Evolutionary conservation across 2,113 vertebrate species (phyloP).

Genomic region (Prunella himalayana): DNA sequence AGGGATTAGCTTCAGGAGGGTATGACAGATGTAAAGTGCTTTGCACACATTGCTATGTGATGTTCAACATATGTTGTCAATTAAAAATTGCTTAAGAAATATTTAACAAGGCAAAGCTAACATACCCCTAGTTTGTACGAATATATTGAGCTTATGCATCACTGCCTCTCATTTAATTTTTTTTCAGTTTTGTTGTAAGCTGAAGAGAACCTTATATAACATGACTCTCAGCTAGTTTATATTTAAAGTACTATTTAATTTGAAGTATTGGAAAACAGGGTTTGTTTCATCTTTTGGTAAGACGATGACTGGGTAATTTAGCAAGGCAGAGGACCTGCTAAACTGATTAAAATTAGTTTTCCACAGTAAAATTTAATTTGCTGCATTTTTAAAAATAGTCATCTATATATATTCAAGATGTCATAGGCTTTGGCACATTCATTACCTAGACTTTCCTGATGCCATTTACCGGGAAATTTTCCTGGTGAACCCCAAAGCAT

Average conservation of each 20-base stretch:
- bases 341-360: background rate
- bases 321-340: background rate
- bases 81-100: constrained; percentile 76
- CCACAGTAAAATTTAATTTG: background rate
- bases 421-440: background rate
- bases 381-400: background rate
- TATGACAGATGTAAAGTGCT: constrained; percentile 68
- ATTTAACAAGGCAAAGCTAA: constrained; percentile 68
- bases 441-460: background rate
- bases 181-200: background rate
- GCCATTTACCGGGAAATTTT: background rate
- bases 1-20: constrained; percentile 55
- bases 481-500: background rate
- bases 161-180: constrained; percentile 22
- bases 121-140: constrained; percentile 23
- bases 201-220: background rate
- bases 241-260: background rate
- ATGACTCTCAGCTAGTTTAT: background rate
- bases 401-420: background rate
- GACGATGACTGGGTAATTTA: background rate
- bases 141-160: constrained; percentile 55
- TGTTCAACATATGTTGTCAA: constrained; percentile 71
- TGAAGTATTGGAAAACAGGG: background rate
- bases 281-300: background rate
- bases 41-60: constrained; percentile 61